Evolutionary conservation across 2,888 invertebrate species (phyloP), one percentile per base, ranked within the genome.

Genomic region (Leistus spinibarbis): DNA sequence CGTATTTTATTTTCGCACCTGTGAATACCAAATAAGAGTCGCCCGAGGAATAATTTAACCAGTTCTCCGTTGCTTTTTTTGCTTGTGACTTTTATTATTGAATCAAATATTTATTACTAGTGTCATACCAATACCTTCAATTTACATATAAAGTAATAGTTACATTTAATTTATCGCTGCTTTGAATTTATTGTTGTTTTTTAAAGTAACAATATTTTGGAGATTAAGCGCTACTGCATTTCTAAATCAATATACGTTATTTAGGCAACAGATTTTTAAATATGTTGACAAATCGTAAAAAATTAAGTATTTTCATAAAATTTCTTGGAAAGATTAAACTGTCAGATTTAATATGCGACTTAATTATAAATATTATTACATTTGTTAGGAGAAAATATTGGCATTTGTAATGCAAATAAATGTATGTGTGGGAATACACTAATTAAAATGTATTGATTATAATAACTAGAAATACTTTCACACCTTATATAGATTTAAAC

Each of bases 1-100:
- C 24, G 73, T 57, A 60, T 20, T 53, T 74, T 57, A 72, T 57
- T 72, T 72, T 72, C 72, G 72, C 72, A 72, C 72, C 72, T 74
- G 73, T 60, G 62, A 67, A 74, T 60, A 62, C 62, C 67, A 74
- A 74, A 74, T 67, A 62, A 22, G 40, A 40, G 40, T 40, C 40
- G 40, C 40, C 40, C 1, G 40, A 40, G 69, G 69, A 69, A 62
- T 62, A 27, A 69, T 57, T 69, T 69, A 69, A 40, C 68, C 24
- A 54, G 68, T 57, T 57, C 23, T 68, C 17, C 5, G 54, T 56
- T 68, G 54, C 24, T 23, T 23, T 57, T 56, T 57, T 24, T 57
- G 54, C 64, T 66, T 66, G 22, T 53, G 13, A 66, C 19, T 40
- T 40, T 40, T 40, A 40, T 40, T 40, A 40, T 40, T 40, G 40